These are phyloP conservation scores for Sitta carolinensis DNA, from an alignment of 2,797 vertebrate genomes.

Conservation along the genomic window DNA sequence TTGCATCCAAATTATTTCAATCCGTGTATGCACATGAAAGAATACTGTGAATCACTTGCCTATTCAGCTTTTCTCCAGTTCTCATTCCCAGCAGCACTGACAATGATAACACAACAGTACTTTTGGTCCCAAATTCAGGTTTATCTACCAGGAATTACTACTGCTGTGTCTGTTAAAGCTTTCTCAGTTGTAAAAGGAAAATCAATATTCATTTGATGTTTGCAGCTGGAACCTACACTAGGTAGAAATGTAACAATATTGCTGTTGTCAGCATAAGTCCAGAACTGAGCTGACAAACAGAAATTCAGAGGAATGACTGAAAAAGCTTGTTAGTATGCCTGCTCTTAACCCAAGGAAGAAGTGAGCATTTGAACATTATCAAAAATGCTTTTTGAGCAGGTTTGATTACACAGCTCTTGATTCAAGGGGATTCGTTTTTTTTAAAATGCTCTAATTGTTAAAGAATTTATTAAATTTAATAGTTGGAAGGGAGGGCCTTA, in stretches of 20 bases:
- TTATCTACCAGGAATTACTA: background rate
- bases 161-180: constrained; percentile 2
- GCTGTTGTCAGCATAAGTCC: constrained; percentile 13
- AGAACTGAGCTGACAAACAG: constrained; percentile 11
- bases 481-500: background rate
- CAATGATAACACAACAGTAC: background rate
- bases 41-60: background rate
- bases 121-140: background rate
- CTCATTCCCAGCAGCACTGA: background rate
- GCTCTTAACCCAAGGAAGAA: background rate
- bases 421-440: background rate
- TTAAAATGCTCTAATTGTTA: background rate
- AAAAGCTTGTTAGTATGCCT: background rate
- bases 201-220: constrained; percentile 49
- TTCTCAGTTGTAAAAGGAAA: constrained; percentile 32
- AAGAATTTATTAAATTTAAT: background rate
- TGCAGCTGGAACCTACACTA: background rate
- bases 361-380: background rate
- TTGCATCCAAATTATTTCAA: background rate
- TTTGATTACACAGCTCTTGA: background rate
- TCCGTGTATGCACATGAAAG: background rate
- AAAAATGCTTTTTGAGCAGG: background rate
- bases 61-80: background rate
- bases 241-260: constrained; percentile 27
- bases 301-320: background rate